phyloP scores from a whole-genome alignment of 1,140 invertebrate genomes.

The Drosophila triauraria region DNA sequence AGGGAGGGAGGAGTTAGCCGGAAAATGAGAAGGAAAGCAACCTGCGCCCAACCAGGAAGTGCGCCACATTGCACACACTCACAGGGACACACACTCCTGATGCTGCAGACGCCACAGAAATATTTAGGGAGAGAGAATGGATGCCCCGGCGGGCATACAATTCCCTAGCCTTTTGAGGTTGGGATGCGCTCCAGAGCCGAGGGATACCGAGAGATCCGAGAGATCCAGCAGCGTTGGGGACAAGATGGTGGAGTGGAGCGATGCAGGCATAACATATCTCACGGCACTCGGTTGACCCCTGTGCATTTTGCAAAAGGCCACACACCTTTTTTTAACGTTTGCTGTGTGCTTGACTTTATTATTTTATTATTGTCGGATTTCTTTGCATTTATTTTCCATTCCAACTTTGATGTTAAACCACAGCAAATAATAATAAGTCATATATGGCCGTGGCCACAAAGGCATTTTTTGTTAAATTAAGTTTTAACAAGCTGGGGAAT shows the following conservation, averaged over 20 bases:
- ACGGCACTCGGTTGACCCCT: slow-evolving; percentile 19
- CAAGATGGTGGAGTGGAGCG: not conserved
- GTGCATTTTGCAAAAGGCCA: slow-evolving; percentile 26
- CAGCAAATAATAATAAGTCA: not conserved
- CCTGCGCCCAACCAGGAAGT: slow-evolving; percentile 70
- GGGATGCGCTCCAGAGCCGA: slow-evolving; percentile 17
- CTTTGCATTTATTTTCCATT: not conserved
- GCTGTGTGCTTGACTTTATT: slow-evolving; percentile 5
- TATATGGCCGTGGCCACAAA: not conserved
- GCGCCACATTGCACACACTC: slow-evolving; percentile 61
- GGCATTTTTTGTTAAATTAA: not conserved
- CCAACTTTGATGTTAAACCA: not conserved
- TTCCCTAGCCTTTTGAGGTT: slow-evolving; percentile 34
- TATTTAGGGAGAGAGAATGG: not conserved
- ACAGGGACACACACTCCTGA: slow-evolving; percentile 13
- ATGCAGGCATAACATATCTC: slow-evolving; percentile 22
- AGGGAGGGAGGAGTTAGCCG: slow-evolving; percentile 2
- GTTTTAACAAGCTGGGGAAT: not conserved
- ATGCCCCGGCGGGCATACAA: slow-evolving; percentile 12
- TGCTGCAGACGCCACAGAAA: not conserved
- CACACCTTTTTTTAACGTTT: not conserved
- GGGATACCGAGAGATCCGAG: slow-evolving; percentile 6
- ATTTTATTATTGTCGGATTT: not conserved
- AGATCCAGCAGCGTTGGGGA: not conserved
- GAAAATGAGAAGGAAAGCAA: slow-evolving; percentile 24